Evolutionary conservation across 2,888 invertebrate genomes (phyloP).

Genomic region (Hemistola chrysoprasaria): DNA sequence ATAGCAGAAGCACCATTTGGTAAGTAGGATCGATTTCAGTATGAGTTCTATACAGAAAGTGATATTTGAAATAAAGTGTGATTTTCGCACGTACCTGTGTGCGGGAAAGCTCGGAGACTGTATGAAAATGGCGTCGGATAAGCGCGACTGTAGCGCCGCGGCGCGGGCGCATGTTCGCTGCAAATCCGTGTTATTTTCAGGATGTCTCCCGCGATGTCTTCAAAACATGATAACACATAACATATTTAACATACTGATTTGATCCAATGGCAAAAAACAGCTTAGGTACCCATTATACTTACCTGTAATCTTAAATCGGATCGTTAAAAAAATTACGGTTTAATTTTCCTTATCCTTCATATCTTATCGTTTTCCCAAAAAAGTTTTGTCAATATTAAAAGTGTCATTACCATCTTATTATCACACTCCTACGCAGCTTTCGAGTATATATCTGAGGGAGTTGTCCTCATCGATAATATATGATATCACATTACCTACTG

Average conservation of each 20-base stretch:
- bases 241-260: slow-evolving; percentile 31
- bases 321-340: too few species aligned
- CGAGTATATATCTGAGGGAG: too few species aligned
- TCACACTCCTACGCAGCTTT: too few species aligned
- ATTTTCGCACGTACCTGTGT: slow-evolving; percentile 65
- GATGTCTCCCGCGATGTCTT: slow-evolving; percentile 81
- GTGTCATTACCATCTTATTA: too few species aligned
- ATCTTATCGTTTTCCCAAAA: too few species aligned
- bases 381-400: too few species aligned
- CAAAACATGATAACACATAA: slow-evolving; percentile 55
- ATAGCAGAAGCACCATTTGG: slow-evolving; percentile 9
- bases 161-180: slow-evolving; percentile 69
- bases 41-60: slow-evolving; percentile 27
- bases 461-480: too few species aligned
- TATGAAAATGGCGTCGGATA: slow-evolving; percentile 79
- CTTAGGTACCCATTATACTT: too few species aligned
- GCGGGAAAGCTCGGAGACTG: slow-evolving; percentile 75
- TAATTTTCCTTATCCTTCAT: too few species aligned
- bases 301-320: too few species aligned
- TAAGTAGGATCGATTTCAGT: slow-evolving; percentile 28
- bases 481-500: too few species aligned
- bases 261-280: slow-evolving; percentile 7
- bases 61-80: slow-evolving; percentile 26
- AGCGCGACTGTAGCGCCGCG: slow-evolving; percentile 65
- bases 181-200: slow-evolving; percentile 80